Evolutionary conservation across 2,113 vertebrate genomes (phyloP).

Genomic region (Orcinus orca): DNA sequence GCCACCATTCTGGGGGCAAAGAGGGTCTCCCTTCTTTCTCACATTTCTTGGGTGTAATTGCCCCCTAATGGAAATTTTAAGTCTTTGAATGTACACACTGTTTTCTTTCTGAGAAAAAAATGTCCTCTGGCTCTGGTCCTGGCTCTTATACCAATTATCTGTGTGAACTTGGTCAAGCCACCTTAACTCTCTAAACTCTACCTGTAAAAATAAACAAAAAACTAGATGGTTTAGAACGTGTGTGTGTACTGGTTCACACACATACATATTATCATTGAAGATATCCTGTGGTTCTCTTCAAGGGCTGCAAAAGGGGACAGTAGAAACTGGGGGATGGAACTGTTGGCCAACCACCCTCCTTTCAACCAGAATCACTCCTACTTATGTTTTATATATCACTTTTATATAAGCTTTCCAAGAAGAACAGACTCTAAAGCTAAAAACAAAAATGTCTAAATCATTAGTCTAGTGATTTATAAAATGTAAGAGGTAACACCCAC

Average conservation of each 20-base stretch:
- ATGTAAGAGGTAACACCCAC: neutral
- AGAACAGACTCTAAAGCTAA: neutral
- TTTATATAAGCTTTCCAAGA: neutral
- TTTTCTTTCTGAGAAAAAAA: constrained; percentile 45
- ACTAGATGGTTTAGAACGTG: neutral
- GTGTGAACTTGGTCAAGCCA: neutral
- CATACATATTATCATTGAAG: neutral
- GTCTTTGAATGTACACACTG: neutral
- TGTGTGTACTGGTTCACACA: neutral
- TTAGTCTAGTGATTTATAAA: neutral
- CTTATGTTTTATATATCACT: neutral
- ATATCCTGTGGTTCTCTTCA: neutral
- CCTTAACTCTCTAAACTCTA: neutral
- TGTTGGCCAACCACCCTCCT: neutral
- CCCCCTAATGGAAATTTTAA: neutral
- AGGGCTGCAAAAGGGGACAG: neutral
- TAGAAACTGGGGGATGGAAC: neutral
- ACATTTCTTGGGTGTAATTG: neutral
- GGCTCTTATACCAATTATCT: neutral
- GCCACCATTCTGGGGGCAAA: neutral
- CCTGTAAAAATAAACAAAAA: neutral
- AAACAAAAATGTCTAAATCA: neutral
- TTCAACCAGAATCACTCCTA: neutral
- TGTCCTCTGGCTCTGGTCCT: neutral
- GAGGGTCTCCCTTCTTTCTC: neutral